Conservation (phyloP, 1,140 invertebrate species). For the Lepidurus couesii region DNA sequence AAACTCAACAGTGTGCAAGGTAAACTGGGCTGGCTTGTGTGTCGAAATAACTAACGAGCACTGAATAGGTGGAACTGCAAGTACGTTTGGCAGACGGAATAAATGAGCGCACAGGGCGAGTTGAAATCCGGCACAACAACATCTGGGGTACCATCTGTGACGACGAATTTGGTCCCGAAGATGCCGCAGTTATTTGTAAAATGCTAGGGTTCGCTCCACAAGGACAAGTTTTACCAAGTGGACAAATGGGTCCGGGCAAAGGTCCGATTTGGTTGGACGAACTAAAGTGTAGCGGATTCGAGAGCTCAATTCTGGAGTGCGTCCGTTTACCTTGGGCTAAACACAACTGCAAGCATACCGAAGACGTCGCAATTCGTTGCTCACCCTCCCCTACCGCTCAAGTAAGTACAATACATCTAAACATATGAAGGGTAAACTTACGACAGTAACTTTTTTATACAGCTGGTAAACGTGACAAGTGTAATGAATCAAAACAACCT, state of each 20-base stretch:
- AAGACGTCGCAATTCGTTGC: slow-evolving; percentile 66
- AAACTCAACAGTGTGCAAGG: slow-evolving; percentile 53
- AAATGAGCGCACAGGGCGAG: slow-evolving; percentile 53
- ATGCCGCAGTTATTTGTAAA: slow-evolving; percentile 59
- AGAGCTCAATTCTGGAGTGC: slow-evolving; percentile 58
- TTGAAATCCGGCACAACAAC: slow-evolving; percentile 63
- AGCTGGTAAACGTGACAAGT: neutral
- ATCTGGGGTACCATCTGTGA: slow-evolving; percentile 74
- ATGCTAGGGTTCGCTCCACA: slow-evolving; percentile 55
- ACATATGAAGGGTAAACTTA: neutral
- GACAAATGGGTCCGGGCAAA: slow-evolving; percentile 46
- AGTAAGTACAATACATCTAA: slow-evolving; percentile 20
- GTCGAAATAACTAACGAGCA: neutral
- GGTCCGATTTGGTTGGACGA: slow-evolving; percentile 70
- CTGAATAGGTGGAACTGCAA: slow-evolving; percentile 50
- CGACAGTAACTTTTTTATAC: neutral
- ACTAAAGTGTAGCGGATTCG: slow-evolving; percentile 62
- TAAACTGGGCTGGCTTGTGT: slow-evolving; percentile 41
- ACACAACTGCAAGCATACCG: slow-evolving; percentile 65
- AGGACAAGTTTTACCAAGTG: slow-evolving; percentile 44
- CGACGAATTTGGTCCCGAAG: slow-evolving; percentile 61
- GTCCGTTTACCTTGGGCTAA: slow-evolving; percentile 60
- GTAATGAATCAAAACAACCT: neutral
- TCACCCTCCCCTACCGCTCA: slow-evolving; percentile 34
- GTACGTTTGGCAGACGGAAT: slow-evolving; percentile 57